Percentiles rank a stretch among this genome's conserved stretches.
Conservation (phyloP, 2,797 vertebrate genomes). For the Tauraco hartlaubi region DNA sequence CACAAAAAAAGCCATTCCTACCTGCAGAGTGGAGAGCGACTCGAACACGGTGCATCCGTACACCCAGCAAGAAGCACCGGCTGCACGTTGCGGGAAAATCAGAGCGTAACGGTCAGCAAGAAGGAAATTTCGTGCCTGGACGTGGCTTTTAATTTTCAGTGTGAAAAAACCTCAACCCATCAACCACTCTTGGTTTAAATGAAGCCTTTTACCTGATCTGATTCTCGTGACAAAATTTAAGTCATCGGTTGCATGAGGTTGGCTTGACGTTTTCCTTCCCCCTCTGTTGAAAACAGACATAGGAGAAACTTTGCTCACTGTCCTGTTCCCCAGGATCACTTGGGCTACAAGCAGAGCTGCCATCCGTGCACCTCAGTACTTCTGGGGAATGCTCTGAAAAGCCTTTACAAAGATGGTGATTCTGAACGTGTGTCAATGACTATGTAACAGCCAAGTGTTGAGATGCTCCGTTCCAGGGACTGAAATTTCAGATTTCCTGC, state of each 20-base stretch:
- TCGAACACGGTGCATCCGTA: rapidly evolving
- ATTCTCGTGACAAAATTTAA: neutral
- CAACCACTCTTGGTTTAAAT: neutral
- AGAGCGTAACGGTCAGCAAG: neutral
- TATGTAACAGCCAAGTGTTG: neutral
- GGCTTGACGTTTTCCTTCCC: neutral
- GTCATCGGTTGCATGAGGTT: neutral
- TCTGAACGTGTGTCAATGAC: neutral
- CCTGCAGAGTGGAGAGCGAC: neutral
- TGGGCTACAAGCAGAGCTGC: neutral
- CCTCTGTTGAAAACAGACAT: neutral
- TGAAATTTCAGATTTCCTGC: neutral
- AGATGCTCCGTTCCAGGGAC: neutral
- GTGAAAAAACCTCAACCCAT: neutral
- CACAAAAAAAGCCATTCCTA: neutral
- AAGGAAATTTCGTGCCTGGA: neutral
- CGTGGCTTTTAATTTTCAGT: neutral
- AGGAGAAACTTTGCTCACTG: neutral
- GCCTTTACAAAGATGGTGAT: neutral
- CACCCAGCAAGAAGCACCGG: neutral
- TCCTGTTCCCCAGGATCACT: neutral
- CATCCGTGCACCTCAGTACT: neutral
- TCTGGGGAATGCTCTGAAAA: neutral
- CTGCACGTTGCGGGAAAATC: neutral
- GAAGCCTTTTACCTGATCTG: neutral